phyloP scores from a whole-genome alignment of 2,113 vertebrate genomes.

The Trichechus manatus region DNA sequence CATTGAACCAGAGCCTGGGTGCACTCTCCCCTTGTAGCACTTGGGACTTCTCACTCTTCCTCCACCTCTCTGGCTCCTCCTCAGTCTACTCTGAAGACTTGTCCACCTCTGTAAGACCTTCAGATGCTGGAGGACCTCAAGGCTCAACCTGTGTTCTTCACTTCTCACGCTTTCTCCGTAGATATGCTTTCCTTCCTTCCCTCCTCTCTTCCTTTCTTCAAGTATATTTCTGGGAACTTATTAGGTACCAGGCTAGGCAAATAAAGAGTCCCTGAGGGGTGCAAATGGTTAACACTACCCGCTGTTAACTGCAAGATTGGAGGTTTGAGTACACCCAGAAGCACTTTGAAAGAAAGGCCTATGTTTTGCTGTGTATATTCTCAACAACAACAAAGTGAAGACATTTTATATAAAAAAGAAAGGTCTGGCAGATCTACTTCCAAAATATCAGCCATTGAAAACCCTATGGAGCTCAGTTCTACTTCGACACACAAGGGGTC shows the following conservation, averaged over 20 bases:
- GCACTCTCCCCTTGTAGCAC: not conserved
- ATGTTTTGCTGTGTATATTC: not conserved
- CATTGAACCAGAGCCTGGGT: not conserved
- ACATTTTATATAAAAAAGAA: not conserved
- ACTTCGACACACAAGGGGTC: no score
- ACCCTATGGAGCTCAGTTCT: not conserved
- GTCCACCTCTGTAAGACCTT: not conserved
- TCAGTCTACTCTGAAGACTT: not conserved
- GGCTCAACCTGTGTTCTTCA: no score
- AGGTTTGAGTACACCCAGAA: not conserved
- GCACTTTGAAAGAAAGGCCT: not conserved
- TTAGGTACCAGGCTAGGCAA: not conserved
- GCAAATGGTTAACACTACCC: not conserved
- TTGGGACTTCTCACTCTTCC: not conserved
- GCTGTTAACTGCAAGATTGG: not conserved
- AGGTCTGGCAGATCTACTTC: not conserved
- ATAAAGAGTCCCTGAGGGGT: not conserved
- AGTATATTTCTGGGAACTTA: not conserved
- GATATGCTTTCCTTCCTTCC: not conserved
- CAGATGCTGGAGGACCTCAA: not conserved
- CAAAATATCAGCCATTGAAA: not conserved
- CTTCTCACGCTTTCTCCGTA: not conserved
- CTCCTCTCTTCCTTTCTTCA: not conserved
- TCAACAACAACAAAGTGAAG: not conserved
- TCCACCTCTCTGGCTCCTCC: not conserved